Evolutionary conservation across 2,113 vertebrate genomes (phyloP), one percentile per base, ranked within the genome.

Genomic region (Isichthys henryi): DNA sequence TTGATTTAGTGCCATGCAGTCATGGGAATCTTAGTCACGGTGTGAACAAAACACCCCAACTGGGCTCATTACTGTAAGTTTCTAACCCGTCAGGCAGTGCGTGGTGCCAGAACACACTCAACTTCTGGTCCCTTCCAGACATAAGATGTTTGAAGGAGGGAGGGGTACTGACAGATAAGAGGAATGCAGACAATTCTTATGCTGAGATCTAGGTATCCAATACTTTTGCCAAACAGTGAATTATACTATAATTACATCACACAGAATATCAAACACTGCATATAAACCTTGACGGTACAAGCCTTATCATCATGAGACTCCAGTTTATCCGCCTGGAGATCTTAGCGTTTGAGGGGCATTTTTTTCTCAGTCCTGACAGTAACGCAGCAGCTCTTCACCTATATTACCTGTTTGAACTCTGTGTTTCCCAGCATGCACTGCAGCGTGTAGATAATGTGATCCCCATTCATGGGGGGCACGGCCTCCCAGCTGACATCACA

Each of bases 401-500:
- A 10, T 53, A 5, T 88, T 96, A 99, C 98, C 98, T 99, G 98
- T 95, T 96, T 99, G 94, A 98, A 99, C 88, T 99, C 98, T 0
- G 97, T 97, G 94, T 98, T 98, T 90, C 98, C 98, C 93, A 96
- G 94, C 97, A 98, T 98, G 94, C 96, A 96, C 93, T 99, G 98
- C 95, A 99, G 94, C 92, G 96, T 96, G 94, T 99, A 99, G 94
- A 97, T 96, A 92, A 99, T 91, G 21, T 97, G 96, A 94, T 99
- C 98, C 43, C 98, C 97, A 92, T 98, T 99, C 98, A 99, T 98
- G 90, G 97, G 96, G 31, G 93, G 94, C 90, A 98, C 94, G 91
- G 95, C 92, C 92, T 99, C 98, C 98, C 98, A 99, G 0, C 94
- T 94, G 91, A 99, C 96, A 91, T 99, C 98, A 92, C 98, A 99